Evolutionary conservation across 1,140 invertebrate genomes (phyloP), one percentile per base, ranked within the genome.

Genomic region (Cotesia glomerata): DNA sequence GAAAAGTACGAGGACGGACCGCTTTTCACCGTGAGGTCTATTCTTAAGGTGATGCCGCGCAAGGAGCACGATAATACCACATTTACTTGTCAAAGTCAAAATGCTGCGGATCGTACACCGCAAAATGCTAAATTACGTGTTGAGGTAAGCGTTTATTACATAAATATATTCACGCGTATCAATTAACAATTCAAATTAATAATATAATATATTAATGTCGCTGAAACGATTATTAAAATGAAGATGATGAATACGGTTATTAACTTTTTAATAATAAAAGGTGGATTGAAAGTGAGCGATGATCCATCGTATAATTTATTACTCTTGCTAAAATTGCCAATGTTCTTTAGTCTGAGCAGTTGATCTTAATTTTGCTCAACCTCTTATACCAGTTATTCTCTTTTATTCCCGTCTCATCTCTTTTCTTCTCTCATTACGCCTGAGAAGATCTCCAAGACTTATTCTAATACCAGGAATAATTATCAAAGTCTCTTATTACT

Each of bases 51-150:
- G 77, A 92, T 92, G 64, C 95, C 96, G 3, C 92, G 91, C 72
- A 95, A 95, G 85, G 90, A 92, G 32, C 94, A 97, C 85, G 93
- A 97, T 86, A 97, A 96, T 78, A 95, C 94, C 74, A 95, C 92
- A 14, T 94, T 97, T 78, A 95, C 95, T 16, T 98, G 97, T 85
- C 94, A 95, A 86, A 94, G 94, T 62, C 94, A 95, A 84, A 96
- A 96, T 80, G 93, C 92, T 0, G 94, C 94, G 5, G 93, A 95
- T 84, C 88, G 93, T 73, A 93, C 92, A 8, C 93, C 94, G 79
- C 90, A 93, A 79, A 93, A 91, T 77, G 93, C 94, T 5, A 93
- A 92, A 81, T 89, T 95, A 34, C 89, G 91, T 71, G 90, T 96
- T 49, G 92, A 94, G 90, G 94, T 95, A 45, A 45, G 39, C 11